phyloP scores from a whole-genome alignment of 1,140 invertebrate species.

The Macrosteles quadrilineatus region DNA sequence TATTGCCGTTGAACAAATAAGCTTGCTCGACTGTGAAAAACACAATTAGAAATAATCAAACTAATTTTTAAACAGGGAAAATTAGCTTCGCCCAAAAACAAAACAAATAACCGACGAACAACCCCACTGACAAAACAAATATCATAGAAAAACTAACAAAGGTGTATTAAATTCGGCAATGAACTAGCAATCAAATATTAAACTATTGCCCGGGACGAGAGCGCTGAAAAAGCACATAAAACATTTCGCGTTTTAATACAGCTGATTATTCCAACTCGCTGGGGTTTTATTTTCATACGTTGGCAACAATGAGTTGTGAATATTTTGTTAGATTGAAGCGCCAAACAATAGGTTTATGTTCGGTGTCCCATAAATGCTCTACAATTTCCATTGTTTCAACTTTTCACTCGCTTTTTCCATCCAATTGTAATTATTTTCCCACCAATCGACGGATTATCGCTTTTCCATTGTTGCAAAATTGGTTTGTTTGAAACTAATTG shows the following conservation, averaged over 20 bases:
- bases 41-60: not conserved
- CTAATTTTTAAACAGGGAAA: not conserved
- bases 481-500: no score
- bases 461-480: no score
- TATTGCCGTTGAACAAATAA: no score
- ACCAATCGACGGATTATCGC: no score
- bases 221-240: not conserved
- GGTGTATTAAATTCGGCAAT: not conserved
- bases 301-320: slow-evolving; percentile 1
- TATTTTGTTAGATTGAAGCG: slow-evolving; percentile 4
- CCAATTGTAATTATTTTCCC: no score
- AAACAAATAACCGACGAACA: slow-evolving; percentile 5
- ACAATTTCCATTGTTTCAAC: not conserved
- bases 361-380: not conserved
- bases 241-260: slow-evolving; percentile 3
- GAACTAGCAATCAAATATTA: slow-evolving; percentile 17
- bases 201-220: not conserved
- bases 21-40: not conserved
- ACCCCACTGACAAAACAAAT: slow-evolving; percentile 6
- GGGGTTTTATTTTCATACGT: not conserved
- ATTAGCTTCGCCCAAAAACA: slow-evolving; percentile 4
- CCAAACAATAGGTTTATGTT: not conserved
- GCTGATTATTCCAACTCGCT: not conserved
- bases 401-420: not conserved
- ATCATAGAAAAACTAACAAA: slow-evolving; percentile 15